phyloP scores from a whole-genome alignment of 2,797 vertebrate species.

The Silurus lanzhouensis region DNA sequence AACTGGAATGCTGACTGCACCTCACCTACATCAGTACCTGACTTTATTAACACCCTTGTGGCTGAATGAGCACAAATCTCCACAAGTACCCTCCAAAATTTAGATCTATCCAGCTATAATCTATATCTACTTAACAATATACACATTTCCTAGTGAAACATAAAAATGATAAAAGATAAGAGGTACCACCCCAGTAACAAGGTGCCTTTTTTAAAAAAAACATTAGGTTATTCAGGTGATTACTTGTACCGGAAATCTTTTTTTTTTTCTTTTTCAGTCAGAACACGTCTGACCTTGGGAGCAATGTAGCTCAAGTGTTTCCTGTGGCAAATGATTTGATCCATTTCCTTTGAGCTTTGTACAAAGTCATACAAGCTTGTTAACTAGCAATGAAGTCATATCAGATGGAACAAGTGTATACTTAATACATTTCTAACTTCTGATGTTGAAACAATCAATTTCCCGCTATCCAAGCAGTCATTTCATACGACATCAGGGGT shows the following conservation, averaged over 20 bases:
- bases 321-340: background rate
- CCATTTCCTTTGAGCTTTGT: slow-evolving; percentile 3
- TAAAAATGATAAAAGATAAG: background rate
- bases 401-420: background rate
- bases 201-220: background rate
- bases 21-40: no score
- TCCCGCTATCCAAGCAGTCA: background rate
- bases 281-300: background rate
- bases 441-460: slow-evolving; percentile 1
- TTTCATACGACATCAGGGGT: background rate
- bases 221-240: background rate
- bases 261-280: background rate
- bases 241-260: background rate
- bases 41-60: no score
- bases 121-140: background rate
- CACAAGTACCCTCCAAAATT: no score
- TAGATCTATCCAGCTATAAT: no score
- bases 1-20: no score
- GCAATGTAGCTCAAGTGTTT: background rate
- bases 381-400: background rate
- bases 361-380: background rate
- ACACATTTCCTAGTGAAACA: background rate
- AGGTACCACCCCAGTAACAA: background rate
- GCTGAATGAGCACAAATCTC: no score
- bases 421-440: background rate